These are phyloP conservation scores for Dryococelus australis DNA, from an alignment of 2,888 invertebrate genomes.

Conservation along the genomic window DNA sequence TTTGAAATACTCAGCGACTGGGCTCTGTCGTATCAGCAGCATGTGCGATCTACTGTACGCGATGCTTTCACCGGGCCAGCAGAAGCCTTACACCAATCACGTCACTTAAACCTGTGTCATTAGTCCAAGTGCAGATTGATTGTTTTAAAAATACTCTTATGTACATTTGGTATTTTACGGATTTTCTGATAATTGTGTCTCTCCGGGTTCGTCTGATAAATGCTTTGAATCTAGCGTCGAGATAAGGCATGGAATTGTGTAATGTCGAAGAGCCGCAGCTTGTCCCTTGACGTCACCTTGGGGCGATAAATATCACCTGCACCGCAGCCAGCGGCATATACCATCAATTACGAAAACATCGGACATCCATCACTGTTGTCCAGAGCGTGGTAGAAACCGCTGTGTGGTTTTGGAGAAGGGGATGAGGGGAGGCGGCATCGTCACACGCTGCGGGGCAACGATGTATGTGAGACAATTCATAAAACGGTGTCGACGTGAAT, in stretches of 20 bases:
- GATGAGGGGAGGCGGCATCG: neutral
- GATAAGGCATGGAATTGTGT: neutral
- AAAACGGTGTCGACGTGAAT: too few relatives aligned
- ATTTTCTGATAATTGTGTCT: too few relatives aligned
- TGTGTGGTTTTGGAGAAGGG: neutral
- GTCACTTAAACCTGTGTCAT: too few relatives aligned
- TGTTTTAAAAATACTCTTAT: too few relatives aligned
- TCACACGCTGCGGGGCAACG: neutral
- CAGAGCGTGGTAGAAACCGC: neutral
- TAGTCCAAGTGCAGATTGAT: too few relatives aligned
- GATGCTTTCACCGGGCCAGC: too few relatives aligned
- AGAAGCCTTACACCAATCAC: too few relatives aligned
- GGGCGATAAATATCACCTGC: neutral
- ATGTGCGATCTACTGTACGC: too few relatives aligned
- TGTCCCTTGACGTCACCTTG: neutral
- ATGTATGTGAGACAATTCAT: neutral
- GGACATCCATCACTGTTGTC: neutral
- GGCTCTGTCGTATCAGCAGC: too few relatives aligned
- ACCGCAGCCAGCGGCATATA: neutral
- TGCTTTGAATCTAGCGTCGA: neutral
- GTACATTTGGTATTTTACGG: too few relatives aligned
- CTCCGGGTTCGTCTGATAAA: neutral
- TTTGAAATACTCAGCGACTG: too few relatives aligned
- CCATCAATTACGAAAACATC: slow-evolving; percentile 1
- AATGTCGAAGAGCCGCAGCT: neutral